A percentile compares a stretch with the other conserved stretches of the same genome.
Conservation (phyloP, 2,113 vertebrate genomes). For the Nothocercus julius region DNA sequence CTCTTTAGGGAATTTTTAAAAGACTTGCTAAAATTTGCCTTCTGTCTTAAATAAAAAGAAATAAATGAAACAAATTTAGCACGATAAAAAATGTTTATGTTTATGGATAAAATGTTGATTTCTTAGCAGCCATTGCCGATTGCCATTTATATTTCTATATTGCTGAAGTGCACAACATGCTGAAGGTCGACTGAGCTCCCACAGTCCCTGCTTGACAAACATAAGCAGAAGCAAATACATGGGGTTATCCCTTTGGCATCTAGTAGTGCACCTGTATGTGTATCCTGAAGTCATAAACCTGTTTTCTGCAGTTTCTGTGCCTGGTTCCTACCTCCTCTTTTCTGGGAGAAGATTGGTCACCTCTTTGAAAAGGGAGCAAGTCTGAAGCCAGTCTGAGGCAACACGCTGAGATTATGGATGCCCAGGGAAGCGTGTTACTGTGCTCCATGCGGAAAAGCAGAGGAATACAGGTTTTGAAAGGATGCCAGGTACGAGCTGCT, state of each 20-base stretch:
- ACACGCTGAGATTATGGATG: accelerated
- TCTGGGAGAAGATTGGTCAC: background rate
- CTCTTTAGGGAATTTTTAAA: background rate
- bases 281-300: background rate
- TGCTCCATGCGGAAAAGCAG: background rate
- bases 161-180: accelerated
- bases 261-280: accelerated
- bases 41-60: background rate
- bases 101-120: background rate
- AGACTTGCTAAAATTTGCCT: background rate
- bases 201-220: background rate
- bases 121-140: background rate
- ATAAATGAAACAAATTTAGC: background rate
- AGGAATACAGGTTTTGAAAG: background rate
- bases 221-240: background rate
- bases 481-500: background rate
- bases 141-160: accelerated
- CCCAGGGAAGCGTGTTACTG: background rate
- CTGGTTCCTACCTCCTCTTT: background rate
- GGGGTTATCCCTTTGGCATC: too few relatives aligned
- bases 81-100: background rate
- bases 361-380: too few relatives aligned
- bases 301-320: background rate
- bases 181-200: background rate
- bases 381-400: background rate